These are phyloP conservation scores for Drosophila busckii DNA, from an alignment of 1,140 invertebrate species.

Conservation along the genomic window DNA sequence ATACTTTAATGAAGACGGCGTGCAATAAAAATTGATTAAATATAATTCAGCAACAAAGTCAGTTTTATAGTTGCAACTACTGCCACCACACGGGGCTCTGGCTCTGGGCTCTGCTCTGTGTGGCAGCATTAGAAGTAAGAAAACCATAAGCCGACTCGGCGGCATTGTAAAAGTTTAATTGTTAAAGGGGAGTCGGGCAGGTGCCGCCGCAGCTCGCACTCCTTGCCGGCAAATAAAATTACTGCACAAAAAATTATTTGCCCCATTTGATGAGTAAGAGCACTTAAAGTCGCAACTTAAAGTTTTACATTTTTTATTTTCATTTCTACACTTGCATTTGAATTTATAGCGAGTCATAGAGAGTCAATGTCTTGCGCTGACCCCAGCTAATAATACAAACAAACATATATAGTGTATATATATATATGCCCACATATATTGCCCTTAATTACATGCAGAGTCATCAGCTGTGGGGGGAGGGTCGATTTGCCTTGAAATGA, in stretches of 20 bases:
- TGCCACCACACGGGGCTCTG: slow-evolving; percentile 1
- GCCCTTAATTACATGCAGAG: slow-evolving; percentile 55
- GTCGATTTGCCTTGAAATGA: slow-evolving; percentile 38
- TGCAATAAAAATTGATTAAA: slow-evolving; percentile 77
- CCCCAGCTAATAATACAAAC: slow-evolving; percentile 25
- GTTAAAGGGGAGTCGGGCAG: slow-evolving; percentile 14
- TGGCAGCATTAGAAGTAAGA: slow-evolving; percentile 33
- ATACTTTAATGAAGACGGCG: slow-evolving; percentile 74
- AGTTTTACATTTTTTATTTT: slow-evolving; percentile 37
- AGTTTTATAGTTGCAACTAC: slow-evolving; percentile 64
- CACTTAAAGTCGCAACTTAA: slow-evolving; percentile 49
- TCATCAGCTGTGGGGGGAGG: slow-evolving; percentile 31
- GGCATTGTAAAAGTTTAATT: slow-evolving; percentile 69
- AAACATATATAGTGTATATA: slow-evolving; percentile 9
- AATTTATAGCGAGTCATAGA: slow-evolving; percentile 39
- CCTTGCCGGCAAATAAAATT: slow-evolving; percentile 19
- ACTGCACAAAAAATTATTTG: slow-evolving; percentile 37
- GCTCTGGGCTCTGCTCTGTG: too few species aligned
- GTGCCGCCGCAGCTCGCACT: slow-evolving; percentile 3
- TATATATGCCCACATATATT: slow-evolving; percentile 22
- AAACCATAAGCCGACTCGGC: slow-evolving; percentile 34
- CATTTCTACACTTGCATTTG: slow-evolving; percentile 32
- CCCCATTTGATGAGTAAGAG: slow-evolving; percentile 37
- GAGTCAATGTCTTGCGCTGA: slow-evolving; percentile 4
- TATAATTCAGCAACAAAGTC: slow-evolving; percentile 75